Evolutionary conservation across 2,888 invertebrate species (phyloP).

Genomic region (Acrobasis repandana): DNA sequence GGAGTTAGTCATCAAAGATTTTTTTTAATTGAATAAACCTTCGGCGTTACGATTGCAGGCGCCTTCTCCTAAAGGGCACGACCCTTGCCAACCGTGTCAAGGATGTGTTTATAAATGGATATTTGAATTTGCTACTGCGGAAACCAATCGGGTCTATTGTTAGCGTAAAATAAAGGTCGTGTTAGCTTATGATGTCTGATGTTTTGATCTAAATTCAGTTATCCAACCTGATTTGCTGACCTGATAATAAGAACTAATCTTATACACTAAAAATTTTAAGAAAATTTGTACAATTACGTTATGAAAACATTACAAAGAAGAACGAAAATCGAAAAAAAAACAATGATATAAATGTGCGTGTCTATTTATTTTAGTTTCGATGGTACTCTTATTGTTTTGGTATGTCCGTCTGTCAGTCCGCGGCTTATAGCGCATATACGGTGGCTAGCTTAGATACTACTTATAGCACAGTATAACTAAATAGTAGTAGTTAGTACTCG

Average conservation of each 20-base stretch:
- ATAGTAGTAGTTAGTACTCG: no score
- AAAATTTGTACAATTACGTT: no score
- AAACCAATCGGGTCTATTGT: conserved; percentile 6
- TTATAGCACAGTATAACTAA: no score
- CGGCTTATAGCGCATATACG: no score
- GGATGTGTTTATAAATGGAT: conserved; percentile 36
- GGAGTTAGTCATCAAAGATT: neutral
- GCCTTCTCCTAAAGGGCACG: conserved; percentile 60
- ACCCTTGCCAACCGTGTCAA: conserved; percentile 40
- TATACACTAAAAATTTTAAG: no score
- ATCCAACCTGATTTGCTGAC: neutral
- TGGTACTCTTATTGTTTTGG: no score
- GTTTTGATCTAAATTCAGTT: neutral
- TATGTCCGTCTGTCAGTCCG: no score
- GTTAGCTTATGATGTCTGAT: neutral
- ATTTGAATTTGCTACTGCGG: conserved; percentile 40
- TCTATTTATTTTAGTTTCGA: no score
- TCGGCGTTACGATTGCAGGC: conserved; percentile 44
- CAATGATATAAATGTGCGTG: no score
- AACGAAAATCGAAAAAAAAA: no score
- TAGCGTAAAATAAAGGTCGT: neutral
- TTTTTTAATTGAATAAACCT: conserved; percentile 39
- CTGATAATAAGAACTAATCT: neutral
- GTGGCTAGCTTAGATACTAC: no score
- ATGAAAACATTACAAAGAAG: no score